phyloP scores from a whole-genome alignment of 2,113 vertebrate species.

The Thymallus thymallus region DNA sequence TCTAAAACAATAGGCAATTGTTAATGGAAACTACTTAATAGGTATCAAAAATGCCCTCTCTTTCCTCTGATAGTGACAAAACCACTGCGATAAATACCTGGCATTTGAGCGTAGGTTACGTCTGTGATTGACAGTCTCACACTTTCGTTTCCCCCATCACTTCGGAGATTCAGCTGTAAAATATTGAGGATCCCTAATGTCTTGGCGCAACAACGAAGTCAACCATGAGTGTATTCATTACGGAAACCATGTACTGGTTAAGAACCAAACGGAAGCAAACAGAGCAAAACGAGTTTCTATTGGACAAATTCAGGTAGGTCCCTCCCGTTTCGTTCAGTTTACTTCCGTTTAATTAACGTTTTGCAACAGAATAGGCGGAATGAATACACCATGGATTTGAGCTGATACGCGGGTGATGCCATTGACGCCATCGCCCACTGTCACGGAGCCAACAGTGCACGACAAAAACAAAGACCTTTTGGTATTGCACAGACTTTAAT shows the following conservation, averaged over 20 bases:
- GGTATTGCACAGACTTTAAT: not conserved
- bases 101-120: not conserved
- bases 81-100: not conserved
- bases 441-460: not conserved
- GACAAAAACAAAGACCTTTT: not conserved
- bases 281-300: too few relatives aligned
- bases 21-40: too few relatives aligned
- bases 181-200: constrained; percentile 22
- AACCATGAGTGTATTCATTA: too few relatives aligned
- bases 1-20: too few relatives aligned
- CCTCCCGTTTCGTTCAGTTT: too few relatives aligned
- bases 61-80: not conserved
- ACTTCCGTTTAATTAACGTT: too few relatives aligned
- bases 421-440: not conserved
- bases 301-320: too few relatives aligned
- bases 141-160: not conserved
- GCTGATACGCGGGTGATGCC: not conserved
- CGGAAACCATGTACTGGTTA: too few relatives aligned
- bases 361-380: too few relatives aligned
- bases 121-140: not conserved
- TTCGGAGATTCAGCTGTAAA: not conserved
- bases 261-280: too few relatives aligned
- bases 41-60: too few relatives aligned
- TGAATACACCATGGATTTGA: not conserved
- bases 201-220: not conserved